Base-by-base conservation (phyloP, 1,140 invertebrate genomes). In the Drosophila biarmipes region DNA sequence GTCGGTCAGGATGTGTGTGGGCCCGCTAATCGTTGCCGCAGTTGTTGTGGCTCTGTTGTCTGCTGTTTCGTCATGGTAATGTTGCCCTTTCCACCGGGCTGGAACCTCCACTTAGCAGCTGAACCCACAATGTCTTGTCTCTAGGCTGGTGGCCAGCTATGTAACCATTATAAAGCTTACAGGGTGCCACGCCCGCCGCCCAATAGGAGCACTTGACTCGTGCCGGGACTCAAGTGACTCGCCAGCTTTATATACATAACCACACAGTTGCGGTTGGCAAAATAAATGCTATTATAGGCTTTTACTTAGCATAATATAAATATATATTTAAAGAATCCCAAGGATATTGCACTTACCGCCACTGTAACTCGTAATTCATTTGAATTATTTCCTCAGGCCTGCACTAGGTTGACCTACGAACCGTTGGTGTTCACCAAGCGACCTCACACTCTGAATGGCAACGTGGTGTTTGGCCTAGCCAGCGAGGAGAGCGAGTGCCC, bases 381-480 rank as follows among this genome's bases (percentile, higher is more conserved):
- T 59, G 31, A 63, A 6, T 66, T 49, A 10, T 35, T 53, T 11
- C 55, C 62, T 17, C 35, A 92, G 91, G 90, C 91, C 29, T 87
- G 90, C 59, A 72, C 84, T 15, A 81, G 89, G 62, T 68, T 90
- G 38, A 92, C 87, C 27, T 92, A 92, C 53, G 77, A 80, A 43
- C 91, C 91, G 0, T 64, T 92, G 45, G 90, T 92, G n/a, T 92
- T 92, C 31, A 85, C 90, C 61, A 92, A 91, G 53, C 82, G 91
- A 17, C 91, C 91, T 6, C 91, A 92, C 59, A 81, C 91, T 6
- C 67, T 92, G n/a, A 84, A 90, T 40, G 87, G 90, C 7, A 61
- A 74, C 29, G 72, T 92, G 19, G 72, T 77, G 4, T 92, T 92
- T 52, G 91, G 91, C 6, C 52, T 90, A 61, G 85, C 67, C n/a